A percentile compares a stretch with the other conserved stretches of the same genome.
These are phyloP conservation scores for Drosophila trapezifrons DNA, from an alignment of 1,140 invertebrate genomes.

Conservation along the genomic window DNA sequence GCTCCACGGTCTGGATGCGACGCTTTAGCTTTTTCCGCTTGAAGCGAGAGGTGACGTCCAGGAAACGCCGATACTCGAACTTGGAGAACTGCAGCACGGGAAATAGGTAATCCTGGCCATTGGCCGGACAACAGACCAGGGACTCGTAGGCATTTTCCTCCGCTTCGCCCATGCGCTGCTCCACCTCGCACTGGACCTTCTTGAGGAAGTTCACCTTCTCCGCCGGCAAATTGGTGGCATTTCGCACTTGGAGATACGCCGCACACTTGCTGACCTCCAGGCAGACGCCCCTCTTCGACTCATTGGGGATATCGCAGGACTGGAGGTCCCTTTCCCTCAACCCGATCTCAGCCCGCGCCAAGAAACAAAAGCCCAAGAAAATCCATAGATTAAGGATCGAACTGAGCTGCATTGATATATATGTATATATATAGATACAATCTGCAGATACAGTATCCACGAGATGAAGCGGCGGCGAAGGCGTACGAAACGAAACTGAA, in stretches of 20 bases:
- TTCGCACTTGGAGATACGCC: conserved; percentile 76
- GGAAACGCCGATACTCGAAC: conserved; percentile 77
- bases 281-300: conserved; percentile 68
- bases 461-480: conserved; percentile 43
- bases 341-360: background rate
- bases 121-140: conserved; percentile 75
- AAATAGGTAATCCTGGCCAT: conserved; percentile 75
- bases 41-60: conserved; percentile 66
- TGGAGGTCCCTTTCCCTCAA: background rate
- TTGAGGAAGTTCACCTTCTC: conserved; percentile 82
- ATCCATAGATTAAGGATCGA: conserved; percentile 23
- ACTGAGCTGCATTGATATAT: conserved; percentile 24
- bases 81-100: conserved; percentile 77
- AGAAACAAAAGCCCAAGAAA: conserved; percentile 35
- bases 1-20: conserved; percentile 75
- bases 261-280: conserved; percentile 63
- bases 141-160: conserved; percentile 35
- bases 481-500: conserved; percentile 51
- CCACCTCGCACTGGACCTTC: conserved; percentile 74
- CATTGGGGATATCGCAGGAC: conserved; percentile 77
- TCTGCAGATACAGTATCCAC: conserved; percentile 31
- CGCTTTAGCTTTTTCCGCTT: conserved; percentile 77
- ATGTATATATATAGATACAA: conserved; percentile 37
- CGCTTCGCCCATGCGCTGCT: background rate
- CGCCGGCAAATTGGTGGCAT: conserved; percentile 67